Conservation (phyloP, 2,888 invertebrate genomes). For the Dorcus parallelipipedus region DNA sequence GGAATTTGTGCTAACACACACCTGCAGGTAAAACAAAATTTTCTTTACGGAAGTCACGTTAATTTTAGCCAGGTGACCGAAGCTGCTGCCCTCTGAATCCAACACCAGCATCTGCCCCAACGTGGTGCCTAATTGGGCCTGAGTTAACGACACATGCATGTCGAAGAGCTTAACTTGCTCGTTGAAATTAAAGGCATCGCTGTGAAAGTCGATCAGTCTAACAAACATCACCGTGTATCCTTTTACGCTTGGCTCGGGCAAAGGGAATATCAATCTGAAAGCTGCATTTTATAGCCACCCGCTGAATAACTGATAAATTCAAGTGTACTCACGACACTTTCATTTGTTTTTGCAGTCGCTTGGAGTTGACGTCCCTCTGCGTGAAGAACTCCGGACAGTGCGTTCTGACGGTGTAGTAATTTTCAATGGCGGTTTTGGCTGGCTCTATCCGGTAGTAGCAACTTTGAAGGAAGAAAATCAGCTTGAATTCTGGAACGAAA, state of each 20-base stretch:
- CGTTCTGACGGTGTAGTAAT: conserved; percentile 33
- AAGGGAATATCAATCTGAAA: conserved; percentile 49
- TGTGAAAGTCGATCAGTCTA: conserved; percentile 53
- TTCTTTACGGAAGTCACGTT: conserved; percentile 63
- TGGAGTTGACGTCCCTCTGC: conserved; percentile 26
- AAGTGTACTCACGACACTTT: conserved; percentile 28
- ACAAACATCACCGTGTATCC: conserved; percentile 57
- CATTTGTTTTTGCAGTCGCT: conserved; percentile 25
- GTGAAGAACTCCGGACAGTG: conserved; percentile 37
- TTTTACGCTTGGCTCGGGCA: conserved; percentile 53
- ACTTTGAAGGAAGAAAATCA: conserved; percentile 66
- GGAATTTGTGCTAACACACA: neutral
- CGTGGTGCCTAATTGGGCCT: conserved; percentile 50
- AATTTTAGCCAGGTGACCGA: conserved; percentile 62
- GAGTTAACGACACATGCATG: conserved; percentile 59
- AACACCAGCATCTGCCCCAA: conserved; percentile 59
- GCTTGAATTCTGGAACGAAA: conserved; percentile 39
- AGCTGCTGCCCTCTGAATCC: conserved; percentile 57
- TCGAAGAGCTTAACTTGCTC: conserved; percentile 51
- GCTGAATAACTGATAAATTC: neutral
- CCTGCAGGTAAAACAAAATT: conserved; percentile 62
- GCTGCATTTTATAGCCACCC: neutral
- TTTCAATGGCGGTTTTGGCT: conserved; percentile 34
- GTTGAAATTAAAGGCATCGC: conserved; percentile 55
- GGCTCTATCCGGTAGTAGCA: conserved; percentile 56